Base-by-base conservation (phyloP, 2,888 invertebrate genomes). In the Dascillus cervinus region DNA sequence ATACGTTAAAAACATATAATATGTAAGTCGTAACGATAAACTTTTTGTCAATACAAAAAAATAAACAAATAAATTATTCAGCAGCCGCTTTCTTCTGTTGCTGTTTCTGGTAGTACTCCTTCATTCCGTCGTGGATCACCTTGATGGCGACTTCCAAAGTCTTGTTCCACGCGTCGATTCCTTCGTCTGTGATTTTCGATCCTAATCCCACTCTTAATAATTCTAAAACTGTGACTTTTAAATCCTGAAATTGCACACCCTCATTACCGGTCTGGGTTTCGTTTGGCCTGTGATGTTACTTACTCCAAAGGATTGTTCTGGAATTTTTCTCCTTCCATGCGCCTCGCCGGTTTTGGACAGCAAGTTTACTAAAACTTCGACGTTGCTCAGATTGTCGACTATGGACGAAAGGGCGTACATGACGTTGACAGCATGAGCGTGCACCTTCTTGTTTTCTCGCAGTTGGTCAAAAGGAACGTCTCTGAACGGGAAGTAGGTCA, bases 361-460 rank as follows among this genome's bases (percentile, higher is more conserved):
- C 34, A 70, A 60, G 38, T 68, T 65, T 2, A 66, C 62, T 27
- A 73, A 53, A 31, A 56, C 58, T 17, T 63, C 66, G 2, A 62
- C 50, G 47, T 73, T 70, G 30, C 68, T 65, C 35, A 74, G 54
- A 32, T 66, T 65, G 45, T 71, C 67, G 22, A 74, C 62, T 15
- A 69, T 53, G 11, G 62, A 64, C 29, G 59, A 62, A 30, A 74
- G 46, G 3, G 70, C 62, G 38, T 66, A 62, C 51, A 70, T 57
- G 24, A 73, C 65, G 29, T 62, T 66, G 19, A 61, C 57, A 25
- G 66, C 67, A 49, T 74, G 74, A 9, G 71, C 71, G 35, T 67
- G 65, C 37, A 73, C 62, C 37, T 62, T 65, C 26, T 67, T 64
- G 51, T 67, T 68, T 9, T 45, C 47, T 8, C 59, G 43, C 28